Evolutionary conservation across 2,797 vertebrate species (phyloP), one percentile per base, ranked within the genome.

Genomic region (Antennarius maculatus): DNA sequence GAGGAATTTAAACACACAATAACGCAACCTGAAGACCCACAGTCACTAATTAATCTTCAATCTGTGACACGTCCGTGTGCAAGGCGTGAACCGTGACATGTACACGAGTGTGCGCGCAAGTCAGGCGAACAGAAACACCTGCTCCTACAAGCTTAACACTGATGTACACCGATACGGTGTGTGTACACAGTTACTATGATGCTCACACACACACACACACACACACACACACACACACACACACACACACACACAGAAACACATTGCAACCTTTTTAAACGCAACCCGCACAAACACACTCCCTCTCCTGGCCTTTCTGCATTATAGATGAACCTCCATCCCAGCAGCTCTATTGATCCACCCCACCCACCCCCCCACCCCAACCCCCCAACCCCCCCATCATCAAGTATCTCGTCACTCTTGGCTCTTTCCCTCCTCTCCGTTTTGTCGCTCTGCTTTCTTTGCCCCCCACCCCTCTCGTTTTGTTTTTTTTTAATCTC

Each of bases 241-340:
- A n/a, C 7, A 31, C 29, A 31, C 29, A 27, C 46, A 29, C 65
- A 39, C 27, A 31, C 47, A 57, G 43, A 71, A 69, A 63, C 81
- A 80, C 54, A 68, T 70, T 70, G 57, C 54, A 67, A 15, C 54
- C 64, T 5, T 15, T 79, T 78, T 71, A 64, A 78, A 72, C 75
- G 82, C 76, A 70, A 50, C 74, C 77, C 69, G 62, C 84, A 84
- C 84, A 76, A 62, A 82, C 14, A 60, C 42, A 6, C 56, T 61
- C 79, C 65, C 66, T 70, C 69, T 68, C 41, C 69, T 77, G 67
- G 75, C 80, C 84, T 86, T 82, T 88, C 79, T 88, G 76, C 79
- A 91, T 90, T 89, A 90, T 89, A 90, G 83, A 91, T 90, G 86
- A 90, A 84, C 79, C 86, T 85, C 76, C 71, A 81, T 69, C 74